Percentiles rank a stretch among this genome's conserved stretches.
These are phyloP conservation scores for Drosophila virilis DNA, from an alignment of 1,140 invertebrate genomes.

Conservation along the genomic window DNA sequence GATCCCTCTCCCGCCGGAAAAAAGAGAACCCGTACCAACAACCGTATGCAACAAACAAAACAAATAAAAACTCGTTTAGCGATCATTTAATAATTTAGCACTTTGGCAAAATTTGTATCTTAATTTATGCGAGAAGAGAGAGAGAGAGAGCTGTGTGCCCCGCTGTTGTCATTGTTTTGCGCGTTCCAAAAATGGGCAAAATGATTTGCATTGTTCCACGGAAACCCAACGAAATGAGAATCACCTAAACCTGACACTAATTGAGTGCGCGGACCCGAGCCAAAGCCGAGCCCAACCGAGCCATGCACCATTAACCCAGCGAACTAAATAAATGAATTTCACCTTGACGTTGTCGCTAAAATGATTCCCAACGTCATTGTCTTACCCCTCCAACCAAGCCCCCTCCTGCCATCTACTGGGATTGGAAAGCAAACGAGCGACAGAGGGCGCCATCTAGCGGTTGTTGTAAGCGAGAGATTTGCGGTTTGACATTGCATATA, in stretches of 20 bases:
- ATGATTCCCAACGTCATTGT: conserved; percentile 73
- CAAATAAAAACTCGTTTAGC: conserved; percentile 56
- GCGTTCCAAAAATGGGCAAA: conserved; percentile 14
- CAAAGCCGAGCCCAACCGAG: conserved; percentile 7
- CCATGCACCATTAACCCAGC: conserved; percentile 72
- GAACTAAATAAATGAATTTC: conserved; percentile 74
- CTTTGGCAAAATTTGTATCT: conserved; percentile 65
- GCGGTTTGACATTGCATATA: conserved; percentile 46
- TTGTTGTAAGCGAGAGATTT: conserved; percentile 49
- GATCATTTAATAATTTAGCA: conserved; percentile 81
- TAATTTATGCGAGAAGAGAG: conserved; percentile 64
- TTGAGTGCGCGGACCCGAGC: conserved; percentile 27
- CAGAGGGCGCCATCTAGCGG: background rate
- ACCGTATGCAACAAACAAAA: conserved; percentile 6
- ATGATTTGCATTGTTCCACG: conserved; percentile 39
- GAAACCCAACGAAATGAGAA: conserved; percentile 15
- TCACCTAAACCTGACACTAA: conserved; percentile 17
- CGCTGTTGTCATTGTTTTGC: conserved; percentile 40
- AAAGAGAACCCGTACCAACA: conserved; percentile 28
- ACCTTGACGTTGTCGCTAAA: conserved; percentile 70
- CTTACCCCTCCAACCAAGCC: conserved; percentile 30
- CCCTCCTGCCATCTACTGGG: background rate
- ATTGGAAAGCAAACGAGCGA: background rate
- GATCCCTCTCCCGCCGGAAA: conserved; percentile 18
- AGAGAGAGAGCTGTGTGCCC: too few relatives aligned